Percentiles rank a stretch among this genome's conserved stretches.
phyloP scores from a whole-genome alignment of 2,113 vertebrate species.

The Vidua chalybeata region DNA sequence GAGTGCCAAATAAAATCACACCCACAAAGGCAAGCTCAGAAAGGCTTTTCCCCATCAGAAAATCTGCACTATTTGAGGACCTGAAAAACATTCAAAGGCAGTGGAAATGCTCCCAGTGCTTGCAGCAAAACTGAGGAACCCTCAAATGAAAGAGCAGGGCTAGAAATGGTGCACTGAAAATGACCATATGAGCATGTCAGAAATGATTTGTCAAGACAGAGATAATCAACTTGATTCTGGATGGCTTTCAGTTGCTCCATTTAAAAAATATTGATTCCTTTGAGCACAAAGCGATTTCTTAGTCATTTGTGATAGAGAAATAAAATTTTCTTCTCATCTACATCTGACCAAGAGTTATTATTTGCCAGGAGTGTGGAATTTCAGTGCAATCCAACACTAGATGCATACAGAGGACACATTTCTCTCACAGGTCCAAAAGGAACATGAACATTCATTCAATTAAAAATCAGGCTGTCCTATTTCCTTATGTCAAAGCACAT shows the following conservation, averaged over 20 bases:
- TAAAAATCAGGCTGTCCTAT: neutral
- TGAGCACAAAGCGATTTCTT: neutral
- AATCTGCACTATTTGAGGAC: neutral
- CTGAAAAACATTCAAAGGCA: neutral
- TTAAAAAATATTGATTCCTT: neutral
- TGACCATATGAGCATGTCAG: neutral
- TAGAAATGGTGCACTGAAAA: neutral
- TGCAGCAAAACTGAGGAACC: neutral
- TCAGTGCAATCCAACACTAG: neutral
- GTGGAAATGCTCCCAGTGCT: neutral
- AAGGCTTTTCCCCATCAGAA: neutral
- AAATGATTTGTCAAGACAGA: neutral
- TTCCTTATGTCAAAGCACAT: neutral
- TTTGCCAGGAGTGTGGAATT: neutral
- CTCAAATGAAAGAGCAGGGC: neutral
- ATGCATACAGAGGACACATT: neutral
- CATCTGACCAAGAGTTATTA: neutral
- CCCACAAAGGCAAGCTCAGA: neutral
- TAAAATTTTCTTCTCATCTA: neutral
- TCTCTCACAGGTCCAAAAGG: neutral
- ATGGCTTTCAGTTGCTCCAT: neutral
- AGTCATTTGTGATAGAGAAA: neutral
- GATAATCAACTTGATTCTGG: neutral
- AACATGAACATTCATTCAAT: neutral
- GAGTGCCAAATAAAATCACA: neutral